Conservation (phyloP, 2,113 vertebrate genomes). For the Pseudorasbora parva region DNA sequence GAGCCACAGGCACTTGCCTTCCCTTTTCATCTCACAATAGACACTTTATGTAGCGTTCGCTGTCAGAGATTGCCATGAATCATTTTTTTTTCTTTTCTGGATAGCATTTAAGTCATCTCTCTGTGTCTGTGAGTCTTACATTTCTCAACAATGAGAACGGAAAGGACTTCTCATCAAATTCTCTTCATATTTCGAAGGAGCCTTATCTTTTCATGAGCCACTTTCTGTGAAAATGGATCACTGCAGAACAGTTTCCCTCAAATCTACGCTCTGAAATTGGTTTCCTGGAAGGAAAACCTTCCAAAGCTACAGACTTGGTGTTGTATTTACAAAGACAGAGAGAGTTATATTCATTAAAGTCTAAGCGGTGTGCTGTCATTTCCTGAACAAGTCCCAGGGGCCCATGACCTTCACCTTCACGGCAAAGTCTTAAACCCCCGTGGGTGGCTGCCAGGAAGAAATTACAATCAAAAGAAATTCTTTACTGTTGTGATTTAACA, state of each 20-base stretch:
- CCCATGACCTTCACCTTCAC: slow-evolving; percentile 60
- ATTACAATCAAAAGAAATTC: slow-evolving; percentile 58
- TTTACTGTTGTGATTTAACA: slow-evolving; percentile 50
- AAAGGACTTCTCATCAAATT: slow-evolving; percentile 52
- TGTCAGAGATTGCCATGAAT: slow-evolving; percentile 59
- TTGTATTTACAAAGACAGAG: slow-evolving; percentile 52
- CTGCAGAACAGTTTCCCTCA: slow-evolving; percentile 17
- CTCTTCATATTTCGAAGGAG: slow-evolving; percentile 44
- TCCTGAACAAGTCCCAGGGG: slow-evolving; percentile 61
- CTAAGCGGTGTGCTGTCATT: slow-evolving; percentile 52
- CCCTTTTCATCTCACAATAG: slow-evolving; percentile 68
- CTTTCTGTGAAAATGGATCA: slow-evolving; percentile 34
- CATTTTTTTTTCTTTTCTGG: slow-evolving; percentile 60
- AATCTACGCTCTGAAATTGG: slow-evolving; percentile 7
- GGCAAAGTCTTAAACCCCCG: slow-evolving; percentile 34
- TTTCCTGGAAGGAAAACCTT: slow-evolving; percentile 46
- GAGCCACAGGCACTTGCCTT: slow-evolving; percentile 64
- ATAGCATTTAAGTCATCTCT: slow-evolving; percentile 57
- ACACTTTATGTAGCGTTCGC: slow-evolving; percentile 66
- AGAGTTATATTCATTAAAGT: slow-evolving; percentile 60
- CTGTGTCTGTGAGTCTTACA: slow-evolving; percentile 44
- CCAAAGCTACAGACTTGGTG: slow-evolving; percentile 40
- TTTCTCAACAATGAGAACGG: slow-evolving; percentile 29
- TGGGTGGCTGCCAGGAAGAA: slow-evolving; percentile 47
- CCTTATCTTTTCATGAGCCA: slow-evolving; percentile 38